Evolutionary conservation across 2,113 vertebrate genomes (phyloP).

Genomic region (Promerops cafer): DNA sequence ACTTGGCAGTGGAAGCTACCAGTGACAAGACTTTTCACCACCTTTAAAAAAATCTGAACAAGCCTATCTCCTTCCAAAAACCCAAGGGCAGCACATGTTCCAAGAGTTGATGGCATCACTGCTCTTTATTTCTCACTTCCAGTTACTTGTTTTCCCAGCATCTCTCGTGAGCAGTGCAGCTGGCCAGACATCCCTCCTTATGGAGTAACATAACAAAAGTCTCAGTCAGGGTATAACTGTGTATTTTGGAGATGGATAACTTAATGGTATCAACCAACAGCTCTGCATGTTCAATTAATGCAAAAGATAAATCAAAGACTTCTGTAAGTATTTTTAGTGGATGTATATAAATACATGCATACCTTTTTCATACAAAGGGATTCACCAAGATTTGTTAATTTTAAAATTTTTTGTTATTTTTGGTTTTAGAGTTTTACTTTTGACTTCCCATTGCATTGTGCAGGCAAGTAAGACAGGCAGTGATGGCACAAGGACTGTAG

Average conservation of each 20-base stretch:
- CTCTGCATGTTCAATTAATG: neutral
- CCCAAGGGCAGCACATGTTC: neutral
- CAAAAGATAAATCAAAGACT: neutral
- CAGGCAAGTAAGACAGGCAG: neutral
- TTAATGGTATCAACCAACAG: neutral
- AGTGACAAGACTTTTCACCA: neutral
- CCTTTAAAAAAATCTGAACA: neutral
- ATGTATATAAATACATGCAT: neutral
- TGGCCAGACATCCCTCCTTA: neutral
- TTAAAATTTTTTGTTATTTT: neutral
- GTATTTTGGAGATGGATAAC: neutral
- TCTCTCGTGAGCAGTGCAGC: neutral
- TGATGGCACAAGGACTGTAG: neutral
- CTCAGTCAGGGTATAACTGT: no score
- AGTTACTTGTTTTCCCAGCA: neutral
- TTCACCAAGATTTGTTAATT: neutral
- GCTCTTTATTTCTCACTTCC: neutral
- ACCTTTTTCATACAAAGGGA: neutral
- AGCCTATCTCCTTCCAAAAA: neutral
- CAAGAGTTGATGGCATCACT: neutral
- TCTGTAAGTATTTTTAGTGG: neutral
- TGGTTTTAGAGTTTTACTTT: neutral
- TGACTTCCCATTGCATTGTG: accelerated
- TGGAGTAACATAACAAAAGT: neutral
- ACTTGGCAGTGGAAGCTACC: neutral